These are phyloP conservation scores for Peromyscus polionotus DNA, from an alignment of 2,113 vertebrate genomes.

Conservation along the genomic window DNA sequence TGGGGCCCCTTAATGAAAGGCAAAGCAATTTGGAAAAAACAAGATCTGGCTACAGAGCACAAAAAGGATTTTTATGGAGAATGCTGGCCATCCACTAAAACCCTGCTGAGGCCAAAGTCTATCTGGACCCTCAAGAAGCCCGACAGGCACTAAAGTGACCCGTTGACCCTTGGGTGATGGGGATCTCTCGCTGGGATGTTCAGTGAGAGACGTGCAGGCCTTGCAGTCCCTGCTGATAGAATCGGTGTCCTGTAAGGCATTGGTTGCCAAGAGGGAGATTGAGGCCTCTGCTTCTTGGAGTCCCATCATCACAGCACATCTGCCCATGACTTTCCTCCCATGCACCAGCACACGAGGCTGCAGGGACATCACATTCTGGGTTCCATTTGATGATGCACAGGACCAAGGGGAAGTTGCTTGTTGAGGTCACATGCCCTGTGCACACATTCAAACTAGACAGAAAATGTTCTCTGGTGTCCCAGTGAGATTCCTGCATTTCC, in stretches of 20 bases:
- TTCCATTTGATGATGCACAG: background rate
- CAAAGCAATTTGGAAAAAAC: constrained; percentile 78
- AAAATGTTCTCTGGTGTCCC: background rate
- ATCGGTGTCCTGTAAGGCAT: background rate
- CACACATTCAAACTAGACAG: background rate
- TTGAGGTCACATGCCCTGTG: background rate
- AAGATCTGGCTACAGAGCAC: constrained; percentile 67
- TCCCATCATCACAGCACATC: background rate
- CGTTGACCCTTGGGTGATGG: constrained; percentile 56
- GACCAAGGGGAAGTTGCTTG: background rate
- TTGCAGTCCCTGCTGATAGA: constrained; percentile 33
- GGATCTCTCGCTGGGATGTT: constrained; percentile 5
- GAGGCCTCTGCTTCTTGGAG: background rate
- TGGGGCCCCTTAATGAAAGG: constrained; percentile 75
- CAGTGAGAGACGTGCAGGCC: constrained; percentile 49
- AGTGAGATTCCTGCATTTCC: background rate
- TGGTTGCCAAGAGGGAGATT: background rate
- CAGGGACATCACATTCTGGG: background rate
- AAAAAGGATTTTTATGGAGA: constrained; percentile 78
- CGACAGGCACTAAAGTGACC: constrained; percentile 14
- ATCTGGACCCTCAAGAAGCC: constrained; percentile 49
- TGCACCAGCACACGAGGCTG: background rate
- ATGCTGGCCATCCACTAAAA: constrained; percentile 77
- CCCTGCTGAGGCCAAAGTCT: constrained; percentile 49
- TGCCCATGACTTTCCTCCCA: background rate